Conservation (phyloP, 2,888 invertebrate genomes). For the Orthosia cruda region DNA sequence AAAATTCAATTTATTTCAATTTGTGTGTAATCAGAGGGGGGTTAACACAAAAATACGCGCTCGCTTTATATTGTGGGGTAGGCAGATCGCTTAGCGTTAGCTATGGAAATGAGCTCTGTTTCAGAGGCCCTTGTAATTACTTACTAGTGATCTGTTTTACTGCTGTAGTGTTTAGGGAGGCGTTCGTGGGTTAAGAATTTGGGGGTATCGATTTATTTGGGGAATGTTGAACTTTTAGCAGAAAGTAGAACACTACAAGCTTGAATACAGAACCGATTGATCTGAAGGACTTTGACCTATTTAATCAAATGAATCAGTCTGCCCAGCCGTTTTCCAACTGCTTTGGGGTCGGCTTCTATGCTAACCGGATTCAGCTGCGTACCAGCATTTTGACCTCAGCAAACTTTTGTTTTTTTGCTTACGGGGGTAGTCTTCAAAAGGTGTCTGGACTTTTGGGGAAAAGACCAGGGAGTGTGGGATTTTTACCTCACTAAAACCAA, state of each 20-base stretch:
- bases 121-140: constrained; percentile 56
- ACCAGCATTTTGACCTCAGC: too few species aligned
- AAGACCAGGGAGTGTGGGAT: too few species aligned
- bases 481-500: too few species aligned
- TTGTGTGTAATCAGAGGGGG: constrained; percentile 89
- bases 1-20: constrained; percentile 92
- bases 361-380: too few species aligned
- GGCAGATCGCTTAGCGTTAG: constrained; percentile 81
- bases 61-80: constrained; percentile 80
- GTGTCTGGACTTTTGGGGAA: too few species aligned
- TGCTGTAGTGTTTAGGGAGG: constrained; percentile 43
- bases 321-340: too few species aligned
- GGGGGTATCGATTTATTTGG: constrained; percentile 31
- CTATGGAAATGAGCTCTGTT: constrained; percentile 77
- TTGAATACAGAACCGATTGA: not conserved
- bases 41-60: constrained; percentile 88
- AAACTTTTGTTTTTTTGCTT: too few species aligned
- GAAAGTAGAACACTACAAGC: not conserved
- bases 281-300: not conserved
- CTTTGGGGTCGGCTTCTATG: too few species aligned
- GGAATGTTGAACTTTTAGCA: not conserved
- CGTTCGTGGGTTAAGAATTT: constrained; percentile 31
- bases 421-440: too few species aligned
- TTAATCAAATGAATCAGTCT: not conserved
- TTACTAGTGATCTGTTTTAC: constrained; percentile 46